Percentiles rank a stretch among this genome's conserved stretches.
Conservation (phyloP, 2,888 invertebrate genomes). For the Anagyrus pseudococci region DNA sequence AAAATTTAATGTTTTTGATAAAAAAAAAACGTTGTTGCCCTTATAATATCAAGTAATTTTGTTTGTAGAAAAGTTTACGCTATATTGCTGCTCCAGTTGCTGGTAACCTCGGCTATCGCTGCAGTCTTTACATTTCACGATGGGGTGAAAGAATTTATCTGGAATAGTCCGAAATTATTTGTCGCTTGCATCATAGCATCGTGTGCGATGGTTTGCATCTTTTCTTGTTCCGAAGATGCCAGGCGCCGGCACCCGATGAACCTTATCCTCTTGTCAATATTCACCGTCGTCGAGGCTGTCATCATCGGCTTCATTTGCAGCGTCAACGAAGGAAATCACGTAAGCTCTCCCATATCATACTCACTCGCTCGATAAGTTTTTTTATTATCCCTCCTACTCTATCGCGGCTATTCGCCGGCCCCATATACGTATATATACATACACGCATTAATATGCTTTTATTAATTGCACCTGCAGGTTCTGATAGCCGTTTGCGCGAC, state of each 20-base stretch:
- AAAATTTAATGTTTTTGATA: background rate
- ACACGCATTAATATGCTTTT: background rate
- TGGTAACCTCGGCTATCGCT: conserved; percentile 80
- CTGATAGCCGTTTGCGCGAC: conserved; percentile 91
- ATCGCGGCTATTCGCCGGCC: background rate
- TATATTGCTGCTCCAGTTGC: conserved; percentile 82
- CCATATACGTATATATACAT: background rate
- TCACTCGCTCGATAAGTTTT: background rate
- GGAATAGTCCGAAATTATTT: background rate
- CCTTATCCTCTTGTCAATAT: background rate
- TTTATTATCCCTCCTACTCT: background rate
- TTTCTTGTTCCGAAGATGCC: background rate
- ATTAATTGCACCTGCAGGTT: conserved; percentile 64
- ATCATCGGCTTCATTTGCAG: background rate
- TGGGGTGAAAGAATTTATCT: conserved; percentile 70
- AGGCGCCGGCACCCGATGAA: background rate
- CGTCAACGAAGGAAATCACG: background rate
- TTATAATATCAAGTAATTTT: too few species aligned
- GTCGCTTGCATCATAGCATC: too few species aligned
- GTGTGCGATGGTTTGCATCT: too few species aligned
- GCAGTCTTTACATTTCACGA: conserved; percentile 75
- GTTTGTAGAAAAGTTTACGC: conserved; percentile 79
- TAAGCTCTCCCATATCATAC: background rate
- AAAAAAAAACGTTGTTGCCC: conserved; percentile 43
- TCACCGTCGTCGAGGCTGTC: background rate